Evolutionary conservation across 2,888 invertebrate species (phyloP).

Genomic region (Achlya flavicornis): DNA sequence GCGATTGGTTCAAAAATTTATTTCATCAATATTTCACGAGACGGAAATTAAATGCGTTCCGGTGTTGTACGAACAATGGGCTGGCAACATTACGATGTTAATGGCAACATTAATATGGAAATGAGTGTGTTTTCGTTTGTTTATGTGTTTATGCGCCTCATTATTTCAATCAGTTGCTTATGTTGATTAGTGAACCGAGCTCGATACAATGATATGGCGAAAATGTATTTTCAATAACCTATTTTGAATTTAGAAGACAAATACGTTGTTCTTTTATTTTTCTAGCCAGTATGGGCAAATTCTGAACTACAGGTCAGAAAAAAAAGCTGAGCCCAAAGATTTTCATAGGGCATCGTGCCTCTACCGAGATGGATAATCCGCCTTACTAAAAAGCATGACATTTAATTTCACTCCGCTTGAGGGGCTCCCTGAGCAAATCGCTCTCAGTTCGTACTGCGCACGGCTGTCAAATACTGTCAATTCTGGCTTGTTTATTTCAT

Average conservation of each 20-base stretch:
- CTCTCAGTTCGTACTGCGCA: too few relatives aligned
- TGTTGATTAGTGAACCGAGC: not conserved
- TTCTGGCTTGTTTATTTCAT: too few relatives aligned
- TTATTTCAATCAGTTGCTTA: conserved; percentile 7
- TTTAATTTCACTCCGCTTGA: too few relatives aligned
- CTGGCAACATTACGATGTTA: conserved; percentile 16
- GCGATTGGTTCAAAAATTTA: conserved; percentile 16
- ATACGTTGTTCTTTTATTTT: too few relatives aligned
- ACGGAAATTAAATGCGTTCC: conserved; percentile 18
- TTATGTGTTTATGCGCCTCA: not conserved
- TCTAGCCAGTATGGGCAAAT: too few relatives aligned
- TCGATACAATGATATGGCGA: not conserved
- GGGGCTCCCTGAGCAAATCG: too few relatives aligned
- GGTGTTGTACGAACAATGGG: conserved; percentile 10
- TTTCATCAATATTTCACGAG: conserved; percentile 18
- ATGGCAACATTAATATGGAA: conserved; percentile 25
- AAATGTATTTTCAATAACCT: not conserved
- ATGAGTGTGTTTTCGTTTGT: conserved; percentile 13
- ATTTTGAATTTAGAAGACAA: too few relatives aligned
- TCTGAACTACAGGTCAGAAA: not conserved
- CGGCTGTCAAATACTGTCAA: too few relatives aligned
- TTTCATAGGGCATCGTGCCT: too few relatives aligned
- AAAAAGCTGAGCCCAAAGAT: too few relatives aligned
- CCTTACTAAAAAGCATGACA: too few relatives aligned
- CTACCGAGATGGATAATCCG: too few relatives aligned